Conservation (phyloP, 1,140 invertebrate species). For the Andrena cerasifolii region DNA sequence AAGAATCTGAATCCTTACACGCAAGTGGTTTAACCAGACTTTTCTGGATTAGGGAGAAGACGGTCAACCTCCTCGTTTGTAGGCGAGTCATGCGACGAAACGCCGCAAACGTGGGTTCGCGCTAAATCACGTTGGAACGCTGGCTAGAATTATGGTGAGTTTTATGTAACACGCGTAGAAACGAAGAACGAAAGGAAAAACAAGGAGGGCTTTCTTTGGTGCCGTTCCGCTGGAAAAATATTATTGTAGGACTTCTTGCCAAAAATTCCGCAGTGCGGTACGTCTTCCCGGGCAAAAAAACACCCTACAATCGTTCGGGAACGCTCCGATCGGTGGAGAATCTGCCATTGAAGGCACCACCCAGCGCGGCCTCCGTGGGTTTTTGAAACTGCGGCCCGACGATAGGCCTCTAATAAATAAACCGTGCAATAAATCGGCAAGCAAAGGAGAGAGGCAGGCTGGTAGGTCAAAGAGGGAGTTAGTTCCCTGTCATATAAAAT, state of each 20-base stretch:
- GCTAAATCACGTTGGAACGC: slow-evolving; percentile 62
- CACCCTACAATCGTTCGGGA: neutral
- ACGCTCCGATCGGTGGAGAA: no score
- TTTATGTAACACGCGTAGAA: slow-evolving; percentile 53
- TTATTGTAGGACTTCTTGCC: slow-evolving; percentile 44
- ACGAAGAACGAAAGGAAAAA: slow-evolving; percentile 27
- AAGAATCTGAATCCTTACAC: slow-evolving; percentile 38
- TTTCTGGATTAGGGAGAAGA: slow-evolving; percentile 46
- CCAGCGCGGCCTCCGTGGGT: no score
- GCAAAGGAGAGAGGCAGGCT: neutral
- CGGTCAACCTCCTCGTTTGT: slow-evolving; percentile 23
- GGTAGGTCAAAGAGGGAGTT: slow-evolving; percentile 29
- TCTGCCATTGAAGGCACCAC: no score
- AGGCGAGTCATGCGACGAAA: slow-evolving; percentile 39
- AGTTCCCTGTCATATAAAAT: slow-evolving; percentile 74
- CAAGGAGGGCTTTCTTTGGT: slow-evolving; percentile 41
- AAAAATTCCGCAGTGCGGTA: slow-evolving; percentile 23
- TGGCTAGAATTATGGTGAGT: slow-evolving; percentile 57
- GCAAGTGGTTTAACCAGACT: slow-evolving; percentile 52
- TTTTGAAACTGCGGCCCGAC: neutral
- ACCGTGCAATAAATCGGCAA: slow-evolving; percentile 55
- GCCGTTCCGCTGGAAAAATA: slow-evolving; percentile 48
- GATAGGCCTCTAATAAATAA: slow-evolving; percentile 62
- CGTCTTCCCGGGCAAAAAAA: neutral
- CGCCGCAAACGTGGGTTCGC: slow-evolving; percentile 40